Base-by-base conservation (phyloP, 2,113 vertebrate species). In the Oceanites oceanicus region DNA sequence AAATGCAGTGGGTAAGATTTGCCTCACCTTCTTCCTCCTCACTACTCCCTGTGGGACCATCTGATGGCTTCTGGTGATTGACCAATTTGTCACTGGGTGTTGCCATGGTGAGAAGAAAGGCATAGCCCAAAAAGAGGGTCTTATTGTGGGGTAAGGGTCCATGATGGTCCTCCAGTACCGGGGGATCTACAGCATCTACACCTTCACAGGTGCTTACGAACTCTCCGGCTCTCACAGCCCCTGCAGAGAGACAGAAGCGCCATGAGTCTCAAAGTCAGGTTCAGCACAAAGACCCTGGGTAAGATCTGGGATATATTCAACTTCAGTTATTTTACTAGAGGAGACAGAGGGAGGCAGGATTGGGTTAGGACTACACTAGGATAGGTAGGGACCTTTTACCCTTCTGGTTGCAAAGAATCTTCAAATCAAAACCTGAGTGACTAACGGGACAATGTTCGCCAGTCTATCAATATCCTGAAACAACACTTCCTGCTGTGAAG, bases 41-140 rank as follows among this genome's bases (percentile, higher is more conserved):
- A 1, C 98, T 98, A 34, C 94, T 97, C 71, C 97, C 97, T 20
- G 97, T 18, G 34, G 96, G 96, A 58, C 97, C 97, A 36, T 98
- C 97, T 50, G 93, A 95, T 52, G 92, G 25, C 79, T 97, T 98
- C 63, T 96, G 97, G 79, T 95, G 97, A 97, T 98, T 98, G 85
- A 96, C 92, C 75, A 98, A 86, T 67, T 99, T 98, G 96, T 99
- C 99, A 61, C 53, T 97, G 72, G 99, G 98, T 6, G 98, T 99
- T 21, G 99, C 99, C 44, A 98, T 98, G 5, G 99, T 99, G 91
- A 99, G 98, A 92, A 99, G 99, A 97, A 99, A 99, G 50, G 99
- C 99, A 65, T 99, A 99, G 74, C 99, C 99, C 97, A 99, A 97
- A 91, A 99, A 99, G 49, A 99, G 99, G 6, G 99, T 98, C 34